Evolutionary conservation across 2,888 invertebrate genomes (phyloP), one percentile per base, ranked within the genome.

Genomic region (Eupithecia subumbrata): DNA sequence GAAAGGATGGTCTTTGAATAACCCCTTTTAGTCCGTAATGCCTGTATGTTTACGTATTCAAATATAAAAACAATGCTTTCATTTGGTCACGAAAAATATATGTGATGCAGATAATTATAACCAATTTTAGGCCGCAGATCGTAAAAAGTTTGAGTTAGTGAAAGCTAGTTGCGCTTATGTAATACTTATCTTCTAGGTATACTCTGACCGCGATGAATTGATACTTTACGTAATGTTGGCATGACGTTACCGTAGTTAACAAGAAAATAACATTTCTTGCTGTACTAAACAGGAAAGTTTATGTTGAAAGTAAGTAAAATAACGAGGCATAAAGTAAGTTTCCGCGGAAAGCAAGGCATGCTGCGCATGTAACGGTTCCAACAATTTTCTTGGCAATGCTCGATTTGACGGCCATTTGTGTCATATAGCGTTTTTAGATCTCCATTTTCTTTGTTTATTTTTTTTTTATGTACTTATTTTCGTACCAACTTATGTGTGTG

Each of bases 81-180:
- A 9, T n/a, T 22, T 40, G n/a, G 16, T n/a, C n/a, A 37, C 67
- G n/a, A 43, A 67, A 43, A 67, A 43, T 40, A 43, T 40, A 68
- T 14, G 12, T 25, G 18, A 43, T 34, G 40, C 34, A 43, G 43
- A 68, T 68, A 68, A 68, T 68, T 43, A 68, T 34, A 40, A n/a
- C n/a, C 43, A 22, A 7, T 43, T 68, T 68, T 45, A 45, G 43
- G 68, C 68, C 5, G 16, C 14, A 25, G 40, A 16, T 16, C 30
- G 22, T 73, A 40, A 72, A 37, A 45, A 66, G 25, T 30, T 56
- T 40, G 66, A 66, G 66, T 56, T 60, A 69, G 76, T 76, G 76
- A 76, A 76, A 76, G 76, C 64, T 72, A 74, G 45, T 71, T 67
- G 66, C 72, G 22, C 74, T 76, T 76, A 74, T 45, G 76, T 66